Base-by-base conservation (phyloP, 23 tunicate species). In the Botrylloides violaceus region DNA sequence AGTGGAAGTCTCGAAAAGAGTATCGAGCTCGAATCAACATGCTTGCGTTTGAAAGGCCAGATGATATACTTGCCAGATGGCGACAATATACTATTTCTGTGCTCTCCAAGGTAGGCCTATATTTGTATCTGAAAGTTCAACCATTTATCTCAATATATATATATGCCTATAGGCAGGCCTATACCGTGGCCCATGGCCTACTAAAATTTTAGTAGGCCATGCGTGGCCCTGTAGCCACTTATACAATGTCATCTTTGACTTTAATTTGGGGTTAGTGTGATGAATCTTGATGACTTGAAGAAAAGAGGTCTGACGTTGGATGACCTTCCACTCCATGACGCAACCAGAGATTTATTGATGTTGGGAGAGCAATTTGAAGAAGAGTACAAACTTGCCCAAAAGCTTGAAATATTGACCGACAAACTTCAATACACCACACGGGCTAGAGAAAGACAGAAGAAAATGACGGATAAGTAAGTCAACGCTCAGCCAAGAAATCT, bases 341-440 rank as follows among this genome's bases (percentile, higher is more conserved):
- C 97, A 4, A 90, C 97, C 19, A 65, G 97, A 36, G 97, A 90
- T 66, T 64, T 90, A 25, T 26, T 90, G 12, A 56, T 81, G 73
- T 66, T 90, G 35, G 85, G 90, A 19, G 97, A 90, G 57, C 97
- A 90, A 50, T 90, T 90, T 39, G 83, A 80, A 68, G 86, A 90
- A 70, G 97, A 90, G 35, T 90, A 90, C 70, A 80, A 79, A 55
- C 80, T 90, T 23, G 97, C 97, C 2, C 85, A 90, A 61, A 78
- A 70, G 34, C 73, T 90, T 9, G 97, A 90, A 72, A 90, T 90
- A 28, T 70, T 90, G 6, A 90, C 97, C 1, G 97, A 90, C 64
- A 90, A 90, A 58, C 82, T 90, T 18, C 97, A 90, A 79, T 81
- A 83, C 36, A 90, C 97, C 12, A 31, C 79, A 53, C 49, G 91